Conservation (phyloP, 2,113 vertebrate genomes). For the Prionailurus viverrinus region DNA sequence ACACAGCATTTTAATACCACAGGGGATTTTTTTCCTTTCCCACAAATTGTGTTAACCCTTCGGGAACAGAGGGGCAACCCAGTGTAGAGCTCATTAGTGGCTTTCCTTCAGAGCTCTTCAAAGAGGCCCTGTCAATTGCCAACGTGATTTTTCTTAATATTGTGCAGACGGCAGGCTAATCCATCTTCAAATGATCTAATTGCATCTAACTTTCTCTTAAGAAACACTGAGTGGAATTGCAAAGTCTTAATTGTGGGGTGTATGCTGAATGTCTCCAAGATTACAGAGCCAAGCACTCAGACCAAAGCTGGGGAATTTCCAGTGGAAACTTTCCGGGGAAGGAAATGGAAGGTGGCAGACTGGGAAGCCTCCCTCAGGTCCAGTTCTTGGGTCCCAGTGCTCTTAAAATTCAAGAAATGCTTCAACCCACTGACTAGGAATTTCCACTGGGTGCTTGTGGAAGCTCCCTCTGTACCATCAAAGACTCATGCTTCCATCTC, state of each 20-base stretch:
- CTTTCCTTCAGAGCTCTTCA: constrained; percentile 66
- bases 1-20: constrained; percentile 70
- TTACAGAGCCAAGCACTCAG: constrained; percentile 59
- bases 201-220: constrained; percentile 71
- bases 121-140: constrained; percentile 65
- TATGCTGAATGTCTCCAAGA: constrained; percentile 61
- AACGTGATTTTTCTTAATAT: constrained; percentile 72
- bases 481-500: not conserved
- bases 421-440: not conserved
- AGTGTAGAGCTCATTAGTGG: constrained; percentile 33
- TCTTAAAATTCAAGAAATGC: not conserved
- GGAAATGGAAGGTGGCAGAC: not conserved
- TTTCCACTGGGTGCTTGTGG: not conserved
- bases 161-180: constrained; percentile 72
- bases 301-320: constrained; percentile 70
- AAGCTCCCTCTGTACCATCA: not conserved
- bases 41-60: constrained; percentile 74
- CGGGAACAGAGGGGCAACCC: not conserved
- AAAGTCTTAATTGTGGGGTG: constrained; percentile 77
- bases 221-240: constrained; percentile 54
- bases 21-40: constrained; percentile 58
- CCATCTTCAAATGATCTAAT: constrained; percentile 78
- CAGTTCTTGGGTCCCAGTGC: not conserved
- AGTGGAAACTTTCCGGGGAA: constrained; percentile 56
- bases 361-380: not conserved